Conservation (phyloP, 2,797 vertebrate species). For the Aldrovandia affinis region DNA sequence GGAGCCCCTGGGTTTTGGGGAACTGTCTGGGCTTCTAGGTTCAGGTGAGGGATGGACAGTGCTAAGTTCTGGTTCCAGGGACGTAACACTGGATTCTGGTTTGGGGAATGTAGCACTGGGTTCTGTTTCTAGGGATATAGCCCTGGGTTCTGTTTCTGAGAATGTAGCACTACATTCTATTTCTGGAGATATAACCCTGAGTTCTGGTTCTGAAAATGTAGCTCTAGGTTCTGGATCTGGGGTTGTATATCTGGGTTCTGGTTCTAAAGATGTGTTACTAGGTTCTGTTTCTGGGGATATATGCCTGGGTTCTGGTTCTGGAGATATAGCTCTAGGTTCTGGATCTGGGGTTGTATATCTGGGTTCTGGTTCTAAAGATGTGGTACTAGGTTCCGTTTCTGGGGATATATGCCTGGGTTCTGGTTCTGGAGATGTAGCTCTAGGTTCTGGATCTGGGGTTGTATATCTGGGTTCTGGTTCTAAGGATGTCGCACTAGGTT, state of each 20-base stretch:
- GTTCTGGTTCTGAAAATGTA: not conserved
- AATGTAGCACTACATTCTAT: slow-evolving; percentile 26
- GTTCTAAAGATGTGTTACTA: not conserved
- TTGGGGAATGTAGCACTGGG: slow-evolving; percentile 47
- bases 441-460: slow-evolving; percentile 48
- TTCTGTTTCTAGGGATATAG: slow-evolving; percentile 49
- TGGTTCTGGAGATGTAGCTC: slow-evolving; percentile 21
- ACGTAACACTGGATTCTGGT: slow-evolving; percentile 24
- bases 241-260: not conserved
- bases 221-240: slow-evolving; percentile 16
- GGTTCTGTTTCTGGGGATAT: not conserved
- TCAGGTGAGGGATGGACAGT: slow-evolving; percentile 35
- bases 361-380: not conserved
- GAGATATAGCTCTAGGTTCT: slow-evolving; percentile 38
- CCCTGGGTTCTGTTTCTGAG: slow-evolving; percentile 32
- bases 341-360: slow-evolving; percentile 44
- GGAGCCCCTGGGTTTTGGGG: slow-evolving; percentile 29
- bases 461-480: slow-evolving; percentile 35
- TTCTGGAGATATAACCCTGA: not conserved
- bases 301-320: slow-evolving; percentile 16
- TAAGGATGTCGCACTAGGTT: slow-evolving; percentile 24
- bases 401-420: slow-evolving; percentile 7
- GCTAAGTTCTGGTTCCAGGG: not conserved
- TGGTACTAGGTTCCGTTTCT: not conserved
- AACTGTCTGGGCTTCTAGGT: not conserved